Conservation (phyloP, 1,140 invertebrate species). For the Neotoxoptera formosana region DNA sequence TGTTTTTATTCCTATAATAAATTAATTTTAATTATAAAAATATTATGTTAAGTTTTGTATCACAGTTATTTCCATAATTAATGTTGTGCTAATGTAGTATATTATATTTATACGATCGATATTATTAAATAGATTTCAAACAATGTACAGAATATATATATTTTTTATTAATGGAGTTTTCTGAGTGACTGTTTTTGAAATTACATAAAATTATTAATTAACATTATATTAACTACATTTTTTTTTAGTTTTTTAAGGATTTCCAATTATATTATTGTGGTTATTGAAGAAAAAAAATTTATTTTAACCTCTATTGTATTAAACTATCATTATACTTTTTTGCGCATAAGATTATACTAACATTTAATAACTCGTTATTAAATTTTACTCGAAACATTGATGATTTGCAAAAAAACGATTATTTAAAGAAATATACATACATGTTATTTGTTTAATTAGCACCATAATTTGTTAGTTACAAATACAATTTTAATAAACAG, state of each 20-base stretch:
- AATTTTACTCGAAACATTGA: neutral
- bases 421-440: neutral
- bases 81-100: neutral
- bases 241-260: neutral
- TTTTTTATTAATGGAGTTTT: neutral
- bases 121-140: neutral
- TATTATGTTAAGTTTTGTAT: neutral
- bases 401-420: neutral
- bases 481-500: neutral
- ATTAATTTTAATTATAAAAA: neutral
- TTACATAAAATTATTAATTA: neutral
- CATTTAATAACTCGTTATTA: neutral
- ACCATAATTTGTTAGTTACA: neutral
- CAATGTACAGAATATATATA: neutral
- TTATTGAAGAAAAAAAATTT: neutral
- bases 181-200: neutral
- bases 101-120: neutral
- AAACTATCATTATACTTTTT: neutral
- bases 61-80: neutral
- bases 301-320: neutral
- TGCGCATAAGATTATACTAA: neutral
- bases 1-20: neutral
- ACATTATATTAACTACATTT: neutral
- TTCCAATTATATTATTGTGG: neutral
- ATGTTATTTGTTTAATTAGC: neutral